Percentiles rank a stretch among this genome's conserved stretches.
Conservation (phyloP, 2,113 vertebrate species). For the Clarias gariepinus region DNA sequence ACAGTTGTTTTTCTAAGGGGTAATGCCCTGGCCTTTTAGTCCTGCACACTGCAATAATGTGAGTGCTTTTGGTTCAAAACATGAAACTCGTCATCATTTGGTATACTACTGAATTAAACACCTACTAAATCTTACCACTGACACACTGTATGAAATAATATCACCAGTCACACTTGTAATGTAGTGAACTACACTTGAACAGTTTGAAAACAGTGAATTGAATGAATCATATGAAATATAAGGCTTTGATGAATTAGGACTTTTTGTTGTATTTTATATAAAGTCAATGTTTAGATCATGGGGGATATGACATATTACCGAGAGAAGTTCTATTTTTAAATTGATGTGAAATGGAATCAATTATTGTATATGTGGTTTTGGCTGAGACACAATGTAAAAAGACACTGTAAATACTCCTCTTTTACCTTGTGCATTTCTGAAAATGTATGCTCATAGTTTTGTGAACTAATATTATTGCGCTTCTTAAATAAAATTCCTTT, state of each 20-base stretch:
- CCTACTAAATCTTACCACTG: not conserved
- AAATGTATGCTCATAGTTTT: constrained; percentile 68
- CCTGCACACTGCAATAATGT: constrained; percentile 39
- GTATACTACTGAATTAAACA: constrained; percentile 23
- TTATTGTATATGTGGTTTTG: constrained; percentile 48
- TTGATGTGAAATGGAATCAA: constrained; percentile 71
- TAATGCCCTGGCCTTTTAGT: constrained; percentile 29
- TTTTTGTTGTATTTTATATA: constrained; percentile 52
- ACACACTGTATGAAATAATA: constrained; percentile 9
- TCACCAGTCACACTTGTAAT: constrained; percentile 14
- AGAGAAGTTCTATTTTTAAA: constrained; percentile 54
- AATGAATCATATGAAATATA: constrained; percentile 25
- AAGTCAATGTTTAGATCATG: not conserved
- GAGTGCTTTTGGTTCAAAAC: constrained; percentile 10
- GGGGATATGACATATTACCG: constrained; percentile 53
- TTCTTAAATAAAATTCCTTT: constrained; percentile 74
- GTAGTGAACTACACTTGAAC: constrained; percentile 5
- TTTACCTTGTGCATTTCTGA: constrained; percentile 68
- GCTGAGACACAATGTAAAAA: constrained; percentile 33
- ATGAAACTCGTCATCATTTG: not conserved
- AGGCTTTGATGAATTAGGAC: constrained; percentile 50
- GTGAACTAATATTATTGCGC: constrained; percentile 62
- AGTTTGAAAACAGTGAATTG: not conserved
- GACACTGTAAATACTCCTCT: constrained; percentile 54
- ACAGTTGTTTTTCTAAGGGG: constrained; percentile 8